Evolutionary conservation across 2,888 invertebrate genomes (phyloP), one percentile per base, ranked within the genome.

Genomic region (Willowsia nigromaculata): DNA sequence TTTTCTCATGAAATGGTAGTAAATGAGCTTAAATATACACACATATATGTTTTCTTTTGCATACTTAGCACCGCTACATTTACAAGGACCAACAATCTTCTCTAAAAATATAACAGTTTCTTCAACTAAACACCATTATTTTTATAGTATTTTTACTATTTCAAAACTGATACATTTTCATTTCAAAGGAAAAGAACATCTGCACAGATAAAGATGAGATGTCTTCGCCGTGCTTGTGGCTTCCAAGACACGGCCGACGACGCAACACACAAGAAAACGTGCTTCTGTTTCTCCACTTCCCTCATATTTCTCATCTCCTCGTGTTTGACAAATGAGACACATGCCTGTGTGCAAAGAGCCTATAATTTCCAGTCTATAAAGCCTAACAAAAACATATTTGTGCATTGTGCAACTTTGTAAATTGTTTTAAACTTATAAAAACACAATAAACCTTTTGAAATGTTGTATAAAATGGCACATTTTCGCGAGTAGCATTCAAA

Each of bases 321-420:
- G 22, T 27, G 62, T 83, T 83, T 83, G 83, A 83, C 83, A 83
- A 83, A 83, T 83, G 83, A 83, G 68, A 83, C 68, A 68, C 62
- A 83, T 68, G 83, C 40, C 43, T 81, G 59, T 81, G 59, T 81
- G 56, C 81, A 59, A 1, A 22, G 27, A 68, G 71, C 47, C 83
- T 83, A 83, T 83, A 47, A 68, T 68, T 68, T 83, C 30, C 65
- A 83, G 68, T 82, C 82, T 82, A 82, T 82, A 85, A 85, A 86
- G 86, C 43, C 80, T 80, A 80, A 53, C n/a, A 47, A 85, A 86
- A 86, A 86, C 86, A 86, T 80, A 80, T 86, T 86, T 86, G 40
- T 68, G 86, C 65, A 80, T 86, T 86, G 40, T 68, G 86, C 65
- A 80, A 86, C 86, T 86, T 80, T 80, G 86, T 86, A 80, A 86